phyloP scores from a whole-genome alignment of 2,888 invertebrate genomes.

The Tridacna gigas region DNA sequence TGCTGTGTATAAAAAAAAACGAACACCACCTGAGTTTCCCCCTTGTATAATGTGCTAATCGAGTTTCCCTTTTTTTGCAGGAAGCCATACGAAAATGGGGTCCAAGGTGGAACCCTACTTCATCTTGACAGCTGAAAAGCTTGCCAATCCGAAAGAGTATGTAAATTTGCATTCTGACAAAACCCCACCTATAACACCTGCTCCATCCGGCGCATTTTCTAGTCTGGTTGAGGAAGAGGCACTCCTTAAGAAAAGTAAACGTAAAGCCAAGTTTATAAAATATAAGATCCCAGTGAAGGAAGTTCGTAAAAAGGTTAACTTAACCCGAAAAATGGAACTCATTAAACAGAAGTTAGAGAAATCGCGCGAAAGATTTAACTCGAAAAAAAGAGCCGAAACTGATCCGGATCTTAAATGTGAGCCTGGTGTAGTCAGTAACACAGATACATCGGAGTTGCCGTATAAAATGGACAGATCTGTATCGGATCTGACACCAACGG shows the following conservation, averaged over 20 bases:
- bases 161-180: conserved; percentile 15
- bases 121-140: conserved; percentile 61
- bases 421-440: conserved; percentile 24
- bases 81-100: conserved; percentile 49
- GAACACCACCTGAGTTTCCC: too few relatives aligned
- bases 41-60: too few relatives aligned
- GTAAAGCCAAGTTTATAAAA: conserved; percentile 38
- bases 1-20: too few relatives aligned
- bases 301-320: conserved; percentile 42
- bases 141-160: conserved; percentile 34
- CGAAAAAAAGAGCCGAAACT: conserved; percentile 31
- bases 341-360: conserved; percentile 67
- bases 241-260: neutral
- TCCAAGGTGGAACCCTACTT: conserved; percentile 67
- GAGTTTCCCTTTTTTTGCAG: conserved; percentile 13
- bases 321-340: conserved; percentile 66
- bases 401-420: conserved; percentile 36
- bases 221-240: neutral
- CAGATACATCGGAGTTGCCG: conserved; percentile 13
- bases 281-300: conserved; percentile 44
- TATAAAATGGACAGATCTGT: conserved; percentile 49
- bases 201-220: conserved; percentile 32
- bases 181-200: conserved; percentile 38
- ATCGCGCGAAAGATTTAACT: conserved; percentile 65
- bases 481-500: conserved; percentile 26